Evolutionary conservation across 1,140 invertebrate genomes (phyloP).

Genomic region (Argopecten irradians): DNA sequence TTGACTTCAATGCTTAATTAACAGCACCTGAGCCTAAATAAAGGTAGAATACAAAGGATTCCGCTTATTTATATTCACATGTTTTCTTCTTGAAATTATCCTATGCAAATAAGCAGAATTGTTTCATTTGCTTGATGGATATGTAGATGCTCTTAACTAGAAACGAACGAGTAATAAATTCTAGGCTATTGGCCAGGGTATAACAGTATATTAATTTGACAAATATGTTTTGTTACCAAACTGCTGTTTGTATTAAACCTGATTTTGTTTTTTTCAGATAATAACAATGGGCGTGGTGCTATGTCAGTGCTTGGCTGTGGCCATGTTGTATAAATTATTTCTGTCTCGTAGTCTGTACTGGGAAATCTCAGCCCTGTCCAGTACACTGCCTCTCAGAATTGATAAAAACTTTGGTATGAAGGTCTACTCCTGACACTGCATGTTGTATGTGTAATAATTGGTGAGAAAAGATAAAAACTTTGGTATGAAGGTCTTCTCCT

Average conservation of each 20-base stretch:
- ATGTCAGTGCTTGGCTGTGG: slow-evolving; percentile 69
- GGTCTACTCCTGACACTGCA: slow-evolving; percentile 71
- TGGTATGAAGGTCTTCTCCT: too few species aligned
- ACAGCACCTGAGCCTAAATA: too few species aligned
- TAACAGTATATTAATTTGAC: neutral
- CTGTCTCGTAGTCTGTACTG: slow-evolving; percentile 73
- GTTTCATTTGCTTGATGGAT: too few species aligned
- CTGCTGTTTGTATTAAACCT: slow-evolving; percentile 27
- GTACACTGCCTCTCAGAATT: slow-evolving; percentile 67
- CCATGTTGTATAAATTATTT: slow-evolving; percentile 71
- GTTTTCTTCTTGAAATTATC: too few species aligned
- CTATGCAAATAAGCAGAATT: too few species aligned
- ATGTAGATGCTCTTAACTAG: too few species aligned
- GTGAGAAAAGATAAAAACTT: neutral
- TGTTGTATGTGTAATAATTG: neutral
- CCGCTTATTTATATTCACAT: too few species aligned
- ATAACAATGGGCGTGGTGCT: slow-evolving; percentile 73
- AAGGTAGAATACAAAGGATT: too few species aligned
- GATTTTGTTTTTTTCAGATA: slow-evolving; percentile 62
- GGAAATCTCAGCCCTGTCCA: slow-evolving; percentile 74
- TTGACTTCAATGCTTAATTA: too few species aligned
- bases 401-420: slow-evolving; percentile 67
- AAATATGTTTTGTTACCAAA: neutral
- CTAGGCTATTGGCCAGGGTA: neutral
- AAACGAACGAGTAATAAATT: neutral